Base-by-base conservation (phyloP, 2,113 vertebrate genomes). In the Macheiramphus alcinus region DNA sequence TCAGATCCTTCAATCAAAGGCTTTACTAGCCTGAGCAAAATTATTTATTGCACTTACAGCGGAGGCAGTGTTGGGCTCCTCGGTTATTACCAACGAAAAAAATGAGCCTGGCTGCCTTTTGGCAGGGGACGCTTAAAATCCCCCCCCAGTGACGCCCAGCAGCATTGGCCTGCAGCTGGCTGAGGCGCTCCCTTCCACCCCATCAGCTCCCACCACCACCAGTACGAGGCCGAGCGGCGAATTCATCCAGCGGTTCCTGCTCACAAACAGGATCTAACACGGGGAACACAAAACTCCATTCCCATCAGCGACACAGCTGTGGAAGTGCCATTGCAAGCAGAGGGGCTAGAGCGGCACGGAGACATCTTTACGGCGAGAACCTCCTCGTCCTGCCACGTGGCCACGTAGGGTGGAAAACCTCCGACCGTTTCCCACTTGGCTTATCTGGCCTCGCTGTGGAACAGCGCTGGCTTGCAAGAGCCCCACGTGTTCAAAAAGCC, bases 361-460 rank as follows among this genome's bases (percentile, higher is more conserved):
- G 23, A 34, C 17, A 3, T 7, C 26, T 29, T 13, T 3, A 6
- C 0, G 22, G 65, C 5, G 34, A 34, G 20, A 58, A 12, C 23
- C 43, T 22, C 3, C 5, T 7, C 5, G 0, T 16, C 21, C 66
- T 5, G 50, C 38, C 36, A 9, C 16, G 11, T 6, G 16, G 50
- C 50, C 25, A 27, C 50, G 25, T 16, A 3, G 22, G 16, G 59
- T 1, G 38, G 56, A 38, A 74, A 84, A 45, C 7, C 27, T 11
- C 38, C 0, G 19, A 26, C 23, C 0, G 0, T 34, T 79, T 59
- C 17, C 63, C 27, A 8, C 7, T 4, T 2, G 52, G 32, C 8
- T 67, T 12, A 10, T 58, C 61, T 2, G 4, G 29, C 29, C 36
- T 55, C 5, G 7, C n/a, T 16, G 18, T 1, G 62, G 31, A 47